Percentiles rank a stretch among this genome's conserved stretches.
phyloP scores from a whole-genome alignment of 2,113 vertebrate species.

The Podarcis muralis region DNA sequence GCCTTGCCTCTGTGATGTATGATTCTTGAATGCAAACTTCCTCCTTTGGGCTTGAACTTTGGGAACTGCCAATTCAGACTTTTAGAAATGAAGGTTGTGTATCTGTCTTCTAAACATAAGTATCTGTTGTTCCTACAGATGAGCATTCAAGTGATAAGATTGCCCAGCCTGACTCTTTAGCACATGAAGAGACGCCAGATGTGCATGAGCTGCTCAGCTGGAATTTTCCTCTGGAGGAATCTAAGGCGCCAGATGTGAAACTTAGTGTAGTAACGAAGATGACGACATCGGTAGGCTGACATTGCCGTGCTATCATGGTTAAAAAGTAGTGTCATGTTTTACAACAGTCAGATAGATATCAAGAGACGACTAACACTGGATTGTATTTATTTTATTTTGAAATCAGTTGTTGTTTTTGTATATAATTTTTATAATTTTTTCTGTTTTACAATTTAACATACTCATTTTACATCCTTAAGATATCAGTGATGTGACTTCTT shows the following conservation, averaged over 20 bases:
- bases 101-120: conserved; percentile 18
- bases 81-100: neutral
- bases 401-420: no score
- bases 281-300: conserved; percentile 51
- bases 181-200: conserved; percentile 9
- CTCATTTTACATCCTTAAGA: no score
- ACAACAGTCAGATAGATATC: neutral
- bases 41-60: neutral
- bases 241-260: conserved; percentile 36
- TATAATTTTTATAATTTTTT: no score
- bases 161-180: conserved; percentile 17
- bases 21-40: neutral
- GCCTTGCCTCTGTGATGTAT: neutral
- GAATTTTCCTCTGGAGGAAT: conserved; percentile 36
- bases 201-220: conserved; percentile 29
- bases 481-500: no score
- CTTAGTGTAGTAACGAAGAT: conserved; percentile 59
- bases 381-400: neutral
- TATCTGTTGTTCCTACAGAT: conserved; percentile 45
- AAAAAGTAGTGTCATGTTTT: neutral
- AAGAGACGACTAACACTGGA: neutral
- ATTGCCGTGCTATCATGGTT: neutral
- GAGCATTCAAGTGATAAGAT: conserved; percentile 47
- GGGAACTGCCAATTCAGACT: neutral
- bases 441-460: no score